phyloP scores from a whole-genome alignment of 1,140 invertebrate genomes.

The Micrasema longulum region DNA sequence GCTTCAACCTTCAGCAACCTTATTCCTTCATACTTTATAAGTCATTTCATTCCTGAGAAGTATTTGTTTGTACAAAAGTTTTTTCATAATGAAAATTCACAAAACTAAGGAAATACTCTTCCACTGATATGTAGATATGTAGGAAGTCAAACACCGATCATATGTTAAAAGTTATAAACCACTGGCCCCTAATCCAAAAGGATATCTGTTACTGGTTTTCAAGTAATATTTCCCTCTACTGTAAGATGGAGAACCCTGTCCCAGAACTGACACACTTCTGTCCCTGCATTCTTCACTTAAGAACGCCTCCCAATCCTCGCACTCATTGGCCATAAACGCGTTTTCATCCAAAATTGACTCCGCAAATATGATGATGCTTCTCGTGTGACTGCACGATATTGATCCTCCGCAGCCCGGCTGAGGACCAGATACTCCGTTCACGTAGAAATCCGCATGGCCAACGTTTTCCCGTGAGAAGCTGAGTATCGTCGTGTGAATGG shows the following conservation, averaged over 20 bases:
- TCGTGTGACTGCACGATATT: slow-evolving; percentile 40
- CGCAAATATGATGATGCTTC: slow-evolving; percentile 32
- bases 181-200: slow-evolving; percentile 12
- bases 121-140: no score
- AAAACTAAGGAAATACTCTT: no score
- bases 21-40: no score
- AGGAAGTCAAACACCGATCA: no score
- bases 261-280: slow-evolving; percentile 1
- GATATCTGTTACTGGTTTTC: slow-evolving; percentile 15
- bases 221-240: slow-evolving; percentile 37
- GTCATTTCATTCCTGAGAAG: no score
- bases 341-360: slow-evolving; percentile 40
- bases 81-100: no score
- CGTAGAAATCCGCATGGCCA: slow-evolving; percentile 48
- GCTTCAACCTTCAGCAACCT: no score
- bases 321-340: slow-evolving; percentile 33
- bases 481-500: slow-evolving; percentile 47
- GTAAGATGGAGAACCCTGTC: slow-evolving; percentile 8
- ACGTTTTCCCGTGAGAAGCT: slow-evolving; percentile 29
- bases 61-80: no score
- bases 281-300: background rate
- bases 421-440: slow-evolving; percentile 35
- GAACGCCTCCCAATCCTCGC: slow-evolving; percentile 29
- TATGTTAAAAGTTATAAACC: no score
- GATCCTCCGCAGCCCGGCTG: slow-evolving; percentile 41